phyloP scores from a whole-genome alignment of 1,140 invertebrate genomes.

The Trialeurodes vaporariorum region DNA sequence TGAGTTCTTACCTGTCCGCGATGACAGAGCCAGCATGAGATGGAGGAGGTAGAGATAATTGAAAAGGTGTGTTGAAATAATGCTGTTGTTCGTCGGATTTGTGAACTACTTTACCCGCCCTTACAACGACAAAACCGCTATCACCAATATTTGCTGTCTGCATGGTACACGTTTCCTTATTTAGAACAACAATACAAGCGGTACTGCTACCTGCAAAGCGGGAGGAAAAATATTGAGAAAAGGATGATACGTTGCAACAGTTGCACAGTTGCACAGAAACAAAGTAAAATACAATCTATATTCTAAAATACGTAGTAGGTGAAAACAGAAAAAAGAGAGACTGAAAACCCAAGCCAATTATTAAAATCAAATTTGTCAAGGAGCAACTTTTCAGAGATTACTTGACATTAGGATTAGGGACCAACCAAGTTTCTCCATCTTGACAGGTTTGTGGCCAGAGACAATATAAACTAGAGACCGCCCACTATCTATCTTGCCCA shows the following conservation, averaged over 20 bases:
- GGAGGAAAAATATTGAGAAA: too few relatives aligned
- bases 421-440: too few relatives aligned
- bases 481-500: too few relatives aligned
- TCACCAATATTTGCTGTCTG: constrained; percentile 98
- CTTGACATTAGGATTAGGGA: background rate
- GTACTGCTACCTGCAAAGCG: constrained; percentile 82
- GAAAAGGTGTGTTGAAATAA: constrained; percentile 97
- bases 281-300: too few relatives aligned
- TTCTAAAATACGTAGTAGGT: too few relatives aligned
- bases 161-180: constrained; percentile 75
- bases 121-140: constrained; percentile 88
- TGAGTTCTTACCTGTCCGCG: constrained; percentile 59
- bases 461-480: too few relatives aligned
- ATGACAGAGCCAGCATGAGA: constrained; percentile 69
- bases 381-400: background rate
- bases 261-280: too few relatives aligned
- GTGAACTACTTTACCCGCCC: constrained; percentile 74
- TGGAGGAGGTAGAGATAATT: constrained; percentile 85
- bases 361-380: background rate
- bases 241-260: too few relatives aligned
- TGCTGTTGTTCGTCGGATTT: constrained; percentile 93
- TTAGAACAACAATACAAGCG: constrained; percentile 87
- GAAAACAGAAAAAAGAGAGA: background rate
- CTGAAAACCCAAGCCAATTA: background rate
- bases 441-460: too few relatives aligned